Evolutionary conservation across 2,797 vertebrate genomes (phyloP).

Genomic region (Pantherophis alleghaniensis): DNA sequence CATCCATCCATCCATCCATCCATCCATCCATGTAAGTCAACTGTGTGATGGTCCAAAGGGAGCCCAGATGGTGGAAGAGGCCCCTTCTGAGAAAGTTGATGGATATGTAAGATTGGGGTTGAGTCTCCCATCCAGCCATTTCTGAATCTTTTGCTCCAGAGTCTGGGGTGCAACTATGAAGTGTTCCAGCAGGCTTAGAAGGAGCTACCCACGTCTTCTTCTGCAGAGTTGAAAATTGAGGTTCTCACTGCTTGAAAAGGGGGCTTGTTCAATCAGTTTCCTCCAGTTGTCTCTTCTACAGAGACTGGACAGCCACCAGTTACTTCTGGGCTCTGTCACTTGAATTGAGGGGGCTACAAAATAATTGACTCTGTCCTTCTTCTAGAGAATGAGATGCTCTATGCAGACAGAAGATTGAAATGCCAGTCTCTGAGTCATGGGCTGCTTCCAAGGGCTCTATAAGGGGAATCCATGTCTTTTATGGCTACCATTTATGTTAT

Average conservation of each 20-base stretch:
- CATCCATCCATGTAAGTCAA: neutral
- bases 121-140: neutral
- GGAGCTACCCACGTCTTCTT: too few relatives aligned
- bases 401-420: too few relatives aligned
- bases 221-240: neutral
- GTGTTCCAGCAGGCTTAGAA: neutral
- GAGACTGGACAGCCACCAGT: neutral
- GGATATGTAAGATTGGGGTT: neutral
- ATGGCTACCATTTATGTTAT: too few relatives aligned
- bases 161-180: neutral
- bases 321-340: neutral
- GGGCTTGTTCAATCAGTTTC: neutral
- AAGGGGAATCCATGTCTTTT: too few relatives aligned
- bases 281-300: neutral
- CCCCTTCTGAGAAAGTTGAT: neutral
- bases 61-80: rapidly evolving
- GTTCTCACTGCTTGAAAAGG: neutral
- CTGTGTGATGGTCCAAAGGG: neutral
- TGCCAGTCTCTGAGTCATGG: too few relatives aligned
- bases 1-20: too few relatives aligned
- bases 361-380: too few relatives aligned
- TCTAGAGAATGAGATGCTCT: too few relatives aligned
- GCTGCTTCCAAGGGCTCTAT: too few relatives aligned
- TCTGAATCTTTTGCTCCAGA: neutral
- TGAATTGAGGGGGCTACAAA: neutral